phyloP scores from a whole-genome alignment of 2,888 invertebrate species.

The Plebejus argus region DNA sequence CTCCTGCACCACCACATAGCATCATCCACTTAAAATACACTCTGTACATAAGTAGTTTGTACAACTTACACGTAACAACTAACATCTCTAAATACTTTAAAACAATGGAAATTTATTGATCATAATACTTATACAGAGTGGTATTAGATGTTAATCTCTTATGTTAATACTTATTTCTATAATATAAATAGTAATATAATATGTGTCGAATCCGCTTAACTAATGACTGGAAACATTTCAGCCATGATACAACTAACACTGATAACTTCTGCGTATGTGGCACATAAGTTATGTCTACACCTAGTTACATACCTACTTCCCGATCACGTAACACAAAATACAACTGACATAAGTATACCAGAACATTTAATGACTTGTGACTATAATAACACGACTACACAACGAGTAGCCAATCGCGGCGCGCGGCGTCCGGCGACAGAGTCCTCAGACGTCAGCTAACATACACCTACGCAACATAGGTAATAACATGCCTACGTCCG shows the following conservation, averaged over 20 bases:
- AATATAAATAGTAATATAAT: conserved; percentile 69
- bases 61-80: conserved; percentile 70
- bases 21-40: conserved; percentile 54
- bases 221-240: conserved; percentile 75
- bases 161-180: conserved; percentile 67
- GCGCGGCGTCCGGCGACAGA: conserved; percentile 42
- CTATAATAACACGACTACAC: conserved; percentile 38
- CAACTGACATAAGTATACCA: conserved; percentile 39
- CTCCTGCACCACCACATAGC: conserved; percentile 46
- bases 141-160: conserved; percentile 76
- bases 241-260: conserved; percentile 62
- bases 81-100: conserved; percentile 62
- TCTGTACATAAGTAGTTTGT: conserved; percentile 78
- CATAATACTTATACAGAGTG: conserved; percentile 77
- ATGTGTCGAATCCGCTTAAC: conserved; percentile 59
- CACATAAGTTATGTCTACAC: conserved; percentile 47
- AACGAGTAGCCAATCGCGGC: conserved; percentile 33
- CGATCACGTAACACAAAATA: conserved; percentile 40
- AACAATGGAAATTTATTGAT: conserved; percentile 78
- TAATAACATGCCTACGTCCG: conserved; percentile 53
- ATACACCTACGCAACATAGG: conserved; percentile 46
- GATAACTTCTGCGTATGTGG: conserved; percentile 54
- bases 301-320: conserved; percentile 40
- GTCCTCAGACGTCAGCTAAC: conserved; percentile 38
- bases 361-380: conserved; percentile 38